phyloP scores from a whole-genome alignment of 2,888 invertebrate species.

The Brachycybe producta region DNA sequence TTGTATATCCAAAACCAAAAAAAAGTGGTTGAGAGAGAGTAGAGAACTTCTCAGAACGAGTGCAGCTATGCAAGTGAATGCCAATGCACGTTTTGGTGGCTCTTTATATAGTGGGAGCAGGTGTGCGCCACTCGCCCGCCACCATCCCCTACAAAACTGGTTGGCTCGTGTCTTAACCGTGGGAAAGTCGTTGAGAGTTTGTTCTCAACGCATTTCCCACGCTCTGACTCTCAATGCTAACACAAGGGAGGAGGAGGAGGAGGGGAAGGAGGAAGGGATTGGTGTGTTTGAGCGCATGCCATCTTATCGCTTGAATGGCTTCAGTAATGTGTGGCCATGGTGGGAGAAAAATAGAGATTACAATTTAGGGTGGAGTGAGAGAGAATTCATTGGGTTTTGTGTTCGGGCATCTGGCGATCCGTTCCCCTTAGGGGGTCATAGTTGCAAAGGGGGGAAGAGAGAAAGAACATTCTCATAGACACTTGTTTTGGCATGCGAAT shows the following conservation, averaged over 20 bases:
- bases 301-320: constrained; percentile 14
- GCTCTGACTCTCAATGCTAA: too few species aligned
- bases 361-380: too few species aligned
- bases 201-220: constrained; percentile 17
- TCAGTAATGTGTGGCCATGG: not conserved
- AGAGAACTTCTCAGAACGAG: not conserved
- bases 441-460: not conserved
- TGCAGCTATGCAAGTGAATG: not conserved
- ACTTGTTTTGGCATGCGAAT: too few species aligned
- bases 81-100: not conserved
- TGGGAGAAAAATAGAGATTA: too few species aligned
- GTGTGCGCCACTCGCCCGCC: constrained; percentile 3
- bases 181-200: constrained; percentile 10
- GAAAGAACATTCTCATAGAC: too few species aligned
- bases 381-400: too few species aligned
- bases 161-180: constrained; percentile 17
- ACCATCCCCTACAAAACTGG: not conserved
- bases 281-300: constrained; percentile 14
- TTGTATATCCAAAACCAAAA: not conserved
- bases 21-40: not conserved
- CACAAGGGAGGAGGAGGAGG: not conserved
- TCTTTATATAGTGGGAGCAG: constrained; percentile 13
- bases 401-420: constrained; percentile 11
- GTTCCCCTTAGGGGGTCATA: not conserved
- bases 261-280: constrained; percentile 8